Percentiles rank a stretch among this genome's conserved stretches.
These are phyloP conservation scores for Pseudomyrmex concolor DNA, from an alignment of 1,140 invertebrate genomes.

Conservation along the genomic window DNA sequence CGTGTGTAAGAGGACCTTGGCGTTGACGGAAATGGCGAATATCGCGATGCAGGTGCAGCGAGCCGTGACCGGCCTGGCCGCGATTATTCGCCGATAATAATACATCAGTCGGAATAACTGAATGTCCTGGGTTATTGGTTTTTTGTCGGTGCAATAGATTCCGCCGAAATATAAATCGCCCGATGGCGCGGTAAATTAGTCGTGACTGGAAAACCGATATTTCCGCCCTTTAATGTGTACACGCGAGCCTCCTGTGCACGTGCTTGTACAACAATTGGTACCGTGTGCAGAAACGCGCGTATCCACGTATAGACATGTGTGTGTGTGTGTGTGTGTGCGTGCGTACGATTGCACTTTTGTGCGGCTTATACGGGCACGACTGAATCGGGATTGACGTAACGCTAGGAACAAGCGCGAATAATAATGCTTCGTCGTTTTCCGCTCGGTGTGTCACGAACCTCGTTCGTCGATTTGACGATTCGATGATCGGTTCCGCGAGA, in stretches of 20 bases:
- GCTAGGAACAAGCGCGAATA: constrained; percentile 35
- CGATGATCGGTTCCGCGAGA: constrained; percentile 11
- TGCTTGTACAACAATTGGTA: constrained; percentile 43
- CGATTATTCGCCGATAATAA: constrained; percentile 63
- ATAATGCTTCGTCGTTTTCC: constrained; percentile 48
- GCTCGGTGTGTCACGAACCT: constrained; percentile 13
- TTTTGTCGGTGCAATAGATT: constrained; percentile 65
- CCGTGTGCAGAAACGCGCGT: constrained; percentile 20
- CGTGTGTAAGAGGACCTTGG: constrained; percentile 6
- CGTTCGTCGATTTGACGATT: constrained; percentile 43
- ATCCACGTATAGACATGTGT: neutral
- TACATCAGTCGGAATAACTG: constrained; percentile 65
- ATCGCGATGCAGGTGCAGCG: constrained; percentile 33
- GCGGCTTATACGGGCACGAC: constrained; percentile 26
- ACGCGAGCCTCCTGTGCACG: constrained; percentile 41
- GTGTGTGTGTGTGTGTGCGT: neutral
- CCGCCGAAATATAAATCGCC: constrained; percentile 64
- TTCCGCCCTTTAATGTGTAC: constrained; percentile 64
- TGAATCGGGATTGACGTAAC: constrained; percentile 33
- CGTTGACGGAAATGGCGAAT: constrained; percentile 51
- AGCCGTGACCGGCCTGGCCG: constrained; percentile 37
- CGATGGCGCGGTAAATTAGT: constrained; percentile 64
- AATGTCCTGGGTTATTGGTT: constrained; percentile 65
- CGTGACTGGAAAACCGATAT: constrained; percentile 60
- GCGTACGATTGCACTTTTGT: constrained; percentile 1